Base-by-base conservation (phyloP, 2,888 invertebrate genomes). In the Apoda limacodes region DNA sequence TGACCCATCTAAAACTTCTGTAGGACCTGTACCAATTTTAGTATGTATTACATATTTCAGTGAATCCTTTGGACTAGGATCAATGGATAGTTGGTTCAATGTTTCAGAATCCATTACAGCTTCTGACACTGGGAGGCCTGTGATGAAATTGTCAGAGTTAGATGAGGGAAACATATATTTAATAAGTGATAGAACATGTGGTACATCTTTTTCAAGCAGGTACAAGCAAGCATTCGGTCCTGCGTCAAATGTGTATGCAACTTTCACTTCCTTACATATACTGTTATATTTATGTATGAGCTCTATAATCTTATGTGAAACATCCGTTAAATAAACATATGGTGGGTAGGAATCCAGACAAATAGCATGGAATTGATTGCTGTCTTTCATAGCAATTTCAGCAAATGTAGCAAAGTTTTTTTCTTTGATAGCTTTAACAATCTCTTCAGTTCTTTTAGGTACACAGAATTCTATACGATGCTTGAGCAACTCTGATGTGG, bases 171-270 rank as follows among this genome's bases (percentile, higher is more conserved):
- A 94, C 22, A 85, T 82, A 50, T 87, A 64, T 51, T 88, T 85
- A 4, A 97, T 65, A 9, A 92, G 61, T 14, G 86, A 71, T 13
- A 91, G 35, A 7, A 95, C 78, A 50, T 83, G 82, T 1, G 87
- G 76, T 0, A 95, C 88, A 60, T 92, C 85, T 39, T 89, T 74
- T 45, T 93, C 88, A 27, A 92, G 68, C 9, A 95, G 68, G 69
- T 92, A 97, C 0, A 98, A 68, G 62, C 95, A 96, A 3, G 95
- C 95, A 82, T 99, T 99, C 27, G 98, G 93, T 4, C 99, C 99
- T 31, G 99, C 99, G 84, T 99, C 99, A 81, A 95, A 99, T 9
- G 98, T 98, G 61, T 99, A 99, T 1, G 96, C 95, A 5, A 94
- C 90, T 70, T 86, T 89, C 10, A 72, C 64, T 38, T 75, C 62